Conservation (phyloP, 2,113 vertebrate genomes). For the Heliornis fulica region DNA sequence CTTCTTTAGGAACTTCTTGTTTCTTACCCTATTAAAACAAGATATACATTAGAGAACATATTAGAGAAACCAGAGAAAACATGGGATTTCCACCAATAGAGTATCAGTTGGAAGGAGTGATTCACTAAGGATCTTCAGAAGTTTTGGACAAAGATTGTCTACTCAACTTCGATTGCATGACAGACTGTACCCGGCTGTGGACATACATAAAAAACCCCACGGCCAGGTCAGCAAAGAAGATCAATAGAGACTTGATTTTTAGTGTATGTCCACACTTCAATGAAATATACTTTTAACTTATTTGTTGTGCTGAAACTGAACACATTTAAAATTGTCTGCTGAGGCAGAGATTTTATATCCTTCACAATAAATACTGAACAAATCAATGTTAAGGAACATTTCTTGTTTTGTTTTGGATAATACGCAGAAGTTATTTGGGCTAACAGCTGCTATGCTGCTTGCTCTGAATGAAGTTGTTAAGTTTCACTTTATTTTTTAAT, state of each 20-base stretch:
- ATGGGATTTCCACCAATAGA: background rate
- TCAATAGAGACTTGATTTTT: background rate
- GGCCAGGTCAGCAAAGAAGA: background rate
- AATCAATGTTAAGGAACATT: background rate
- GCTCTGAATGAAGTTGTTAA: background rate
- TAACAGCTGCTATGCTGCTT: background rate
- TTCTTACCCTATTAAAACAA: slow-evolving; percentile 81
- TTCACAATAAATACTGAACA: background rate
- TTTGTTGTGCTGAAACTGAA: background rate
- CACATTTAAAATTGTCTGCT: background rate
- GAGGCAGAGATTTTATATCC: background rate
- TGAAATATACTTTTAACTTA: background rate
- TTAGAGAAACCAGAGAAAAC: background rate
- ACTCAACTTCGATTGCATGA: background rate
- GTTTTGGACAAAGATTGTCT: background rate
- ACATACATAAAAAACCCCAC: background rate
- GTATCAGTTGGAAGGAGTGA: background rate
- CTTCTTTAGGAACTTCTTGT: slow-evolving; percentile 87
- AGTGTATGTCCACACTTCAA: background rate
- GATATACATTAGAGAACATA: no score
- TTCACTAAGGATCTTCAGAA: background rate
- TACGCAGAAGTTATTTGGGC: fast-evolving
- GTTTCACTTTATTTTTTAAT: background rate
- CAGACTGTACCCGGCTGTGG: background rate
- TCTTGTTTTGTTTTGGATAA: background rate